Conservation (phyloP, 2,888 invertebrate genomes). For the Choreutis nemorana region DNA sequence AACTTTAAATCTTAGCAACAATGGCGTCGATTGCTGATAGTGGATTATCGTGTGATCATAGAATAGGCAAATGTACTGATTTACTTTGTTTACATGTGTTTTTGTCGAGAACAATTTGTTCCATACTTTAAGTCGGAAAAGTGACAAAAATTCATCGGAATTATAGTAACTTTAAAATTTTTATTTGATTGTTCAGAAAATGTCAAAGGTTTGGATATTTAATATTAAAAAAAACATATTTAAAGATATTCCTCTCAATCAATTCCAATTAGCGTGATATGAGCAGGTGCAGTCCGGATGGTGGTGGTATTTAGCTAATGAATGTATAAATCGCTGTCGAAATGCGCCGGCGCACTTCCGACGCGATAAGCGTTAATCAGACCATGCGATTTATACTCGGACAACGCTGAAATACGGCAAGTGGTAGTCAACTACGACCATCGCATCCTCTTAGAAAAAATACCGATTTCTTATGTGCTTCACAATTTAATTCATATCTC, state of each 20-base stretch:
- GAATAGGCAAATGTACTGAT: slow-evolving; percentile 35
- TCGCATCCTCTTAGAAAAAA: slow-evolving; percentile 18
- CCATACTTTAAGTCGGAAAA: too few relatives aligned
- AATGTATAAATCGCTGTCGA: slow-evolving; percentile 52
- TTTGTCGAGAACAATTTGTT: too few relatives aligned
- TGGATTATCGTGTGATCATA: slow-evolving; percentile 35
- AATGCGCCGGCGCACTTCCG: slow-evolving; percentile 26
- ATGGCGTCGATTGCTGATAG: slow-evolving; percentile 44
- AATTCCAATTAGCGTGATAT: slow-evolving; percentile 39
- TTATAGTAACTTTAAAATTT: too few relatives aligned
- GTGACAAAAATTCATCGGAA: too few relatives aligned
- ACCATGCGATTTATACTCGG: slow-evolving; percentile 38
- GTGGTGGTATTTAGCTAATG: slow-evolving; percentile 49
- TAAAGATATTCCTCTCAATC: slow-evolving; percentile 19
- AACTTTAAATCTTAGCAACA: slow-evolving; percentile 34
- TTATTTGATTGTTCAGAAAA: too few relatives aligned
- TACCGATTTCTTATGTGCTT: slow-evolving; percentile 17
- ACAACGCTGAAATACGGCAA: slow-evolving; percentile 32
- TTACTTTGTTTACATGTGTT: slow-evolving; percentile 50
- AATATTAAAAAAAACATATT: too few relatives aligned
- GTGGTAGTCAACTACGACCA: slow-evolving; percentile 28
- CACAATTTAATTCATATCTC: slow-evolving; percentile 14
- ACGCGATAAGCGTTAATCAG: slow-evolving; percentile 51
- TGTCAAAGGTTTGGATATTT: too few relatives aligned
- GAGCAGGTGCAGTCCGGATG: slow-evolving; percentile 19